Conservation (phyloP, 2,113 vertebrate species). For the Craseonycteris thonglongyai region DNA sequence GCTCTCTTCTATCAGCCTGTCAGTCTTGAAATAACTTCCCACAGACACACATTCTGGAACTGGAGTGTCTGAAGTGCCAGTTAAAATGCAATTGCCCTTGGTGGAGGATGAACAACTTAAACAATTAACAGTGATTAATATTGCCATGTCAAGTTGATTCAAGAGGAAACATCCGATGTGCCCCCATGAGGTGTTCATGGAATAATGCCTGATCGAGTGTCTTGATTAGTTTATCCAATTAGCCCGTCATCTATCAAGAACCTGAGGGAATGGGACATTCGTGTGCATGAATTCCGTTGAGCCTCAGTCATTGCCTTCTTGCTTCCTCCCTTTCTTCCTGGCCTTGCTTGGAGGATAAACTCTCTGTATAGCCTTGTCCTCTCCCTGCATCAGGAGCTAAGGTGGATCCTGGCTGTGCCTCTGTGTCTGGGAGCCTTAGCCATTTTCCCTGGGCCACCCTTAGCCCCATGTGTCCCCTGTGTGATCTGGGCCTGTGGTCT, state of each 20-base stretch:
- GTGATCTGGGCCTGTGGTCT: neutral
- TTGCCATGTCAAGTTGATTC: constrained; percentile 21
- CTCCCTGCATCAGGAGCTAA: neutral
- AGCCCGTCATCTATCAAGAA: neutral
- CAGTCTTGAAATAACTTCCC: neutral
- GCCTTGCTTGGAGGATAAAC: neutral
- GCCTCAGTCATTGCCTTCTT: accelerated
- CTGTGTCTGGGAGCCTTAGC: neutral
- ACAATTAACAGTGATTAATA: constrained; percentile 64
- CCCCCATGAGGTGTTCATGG: constrained; percentile 9
- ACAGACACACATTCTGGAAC: neutral
- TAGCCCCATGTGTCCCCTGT: accelerated
- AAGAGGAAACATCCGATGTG: constrained; percentile 11
- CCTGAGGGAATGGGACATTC: neutral
- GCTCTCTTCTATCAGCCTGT: neutral
- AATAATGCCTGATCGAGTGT: neutral
- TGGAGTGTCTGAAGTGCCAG: constrained; percentile 31
- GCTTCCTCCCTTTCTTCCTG: neutral
- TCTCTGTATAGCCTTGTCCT: neutral
- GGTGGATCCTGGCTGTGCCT: neutral
- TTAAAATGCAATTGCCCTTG: constrained; percentile 16
- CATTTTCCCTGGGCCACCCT: accelerated
- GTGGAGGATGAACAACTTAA: constrained; percentile 47
- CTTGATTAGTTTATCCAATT: constrained; percentile 33
- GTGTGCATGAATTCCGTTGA: accelerated